Conservation (phyloP, 2,113 vertebrate species). For the Vidua chalybeata region DNA sequence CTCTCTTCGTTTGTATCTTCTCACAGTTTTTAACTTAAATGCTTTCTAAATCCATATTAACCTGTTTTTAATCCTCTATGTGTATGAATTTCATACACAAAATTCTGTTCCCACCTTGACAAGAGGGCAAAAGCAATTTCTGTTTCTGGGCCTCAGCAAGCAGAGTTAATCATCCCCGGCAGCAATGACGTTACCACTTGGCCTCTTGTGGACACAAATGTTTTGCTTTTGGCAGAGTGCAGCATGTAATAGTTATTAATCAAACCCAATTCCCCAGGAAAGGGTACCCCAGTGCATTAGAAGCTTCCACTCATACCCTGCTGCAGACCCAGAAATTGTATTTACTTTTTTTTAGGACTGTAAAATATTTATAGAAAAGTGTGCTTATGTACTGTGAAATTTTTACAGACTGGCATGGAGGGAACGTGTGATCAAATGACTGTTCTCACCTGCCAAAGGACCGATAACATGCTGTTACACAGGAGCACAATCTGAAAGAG, state of each 20-base stretch:
- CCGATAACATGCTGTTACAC: neutral
- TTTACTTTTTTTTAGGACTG: neutral
- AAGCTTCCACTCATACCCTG: neutral
- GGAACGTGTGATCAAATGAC: neutral
- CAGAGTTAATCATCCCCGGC: conserved; percentile 44
- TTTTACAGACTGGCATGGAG: neutral
- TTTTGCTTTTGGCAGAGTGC: conserved; percentile 50
- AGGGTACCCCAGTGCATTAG: neutral
- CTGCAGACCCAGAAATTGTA: neutral
- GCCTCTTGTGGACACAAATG: conserved; percentile 40
- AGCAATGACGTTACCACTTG: conserved; percentile 50
- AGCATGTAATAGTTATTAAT: conserved; percentile 11
- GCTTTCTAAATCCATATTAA: neutral
- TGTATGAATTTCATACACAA: neutral
- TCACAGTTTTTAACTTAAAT: neutral
- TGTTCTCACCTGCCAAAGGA: conserved; percentile 38
- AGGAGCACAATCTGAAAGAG: neutral
- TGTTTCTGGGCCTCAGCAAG: neutral
- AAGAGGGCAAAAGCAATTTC: conserved; percentile 40
- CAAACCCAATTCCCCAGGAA: conserved; percentile 11
- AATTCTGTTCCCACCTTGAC: conserved; percentile 27
- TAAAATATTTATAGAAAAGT: conserved; percentile 30
- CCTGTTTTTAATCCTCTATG: neutral
- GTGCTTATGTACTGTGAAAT: neutral
- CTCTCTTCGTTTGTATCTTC: neutral